Evolutionary conservation across 2,113 vertebrate genomes (phyloP), one percentile per base, ranked within the genome.

Genomic region (Nasalis larvatus): DNA sequence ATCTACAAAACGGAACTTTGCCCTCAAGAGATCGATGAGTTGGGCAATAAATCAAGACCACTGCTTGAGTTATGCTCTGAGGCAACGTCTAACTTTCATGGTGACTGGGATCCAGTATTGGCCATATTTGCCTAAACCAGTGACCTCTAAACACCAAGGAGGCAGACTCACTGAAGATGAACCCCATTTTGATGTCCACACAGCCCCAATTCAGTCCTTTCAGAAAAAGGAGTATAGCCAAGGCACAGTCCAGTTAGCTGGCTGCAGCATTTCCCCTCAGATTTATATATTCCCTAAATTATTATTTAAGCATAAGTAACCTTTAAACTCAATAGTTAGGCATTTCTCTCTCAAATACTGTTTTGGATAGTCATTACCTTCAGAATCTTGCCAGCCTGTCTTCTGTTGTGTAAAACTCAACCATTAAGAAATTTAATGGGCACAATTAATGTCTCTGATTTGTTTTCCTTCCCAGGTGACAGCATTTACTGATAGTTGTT

Each of bases 401-500:
- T 77, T 74, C 42, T 40, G 37, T 45, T 91, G 21, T 74, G 25
- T 56, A 95, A 95, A 95, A 95, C 30, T 86, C 42, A 90, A 92
- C 54, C 42, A 89, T 89, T 94, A 82, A 84, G 52, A 93, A 58
- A 95, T 83, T 23, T 83, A 88, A 68, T 71, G 60, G 85, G 81
- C 27, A n/a, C 8, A 88, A 86, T 73, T 84, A 86, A 87, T 30
- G n/a, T 85, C 63, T 95, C 54, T 40, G 42, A 69, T 88, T 92
- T 88, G 32, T 58, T 83, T 87, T 88, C 60, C 45, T 94, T 94
- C 85, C 88, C 91, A 94, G 71, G 10, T 68, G 89, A 71, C 37
- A 92, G 74, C 85, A 96, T 81, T 97, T 82, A 54, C 66, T 81
- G 76, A 90, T 18, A 73, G 63, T 89, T 74, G 80, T 6, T 86